These are phyloP conservation scores for Drosophila virilis DNA, from an alignment of 1,140 invertebrate genomes.

Conservation along the genomic window DNA sequence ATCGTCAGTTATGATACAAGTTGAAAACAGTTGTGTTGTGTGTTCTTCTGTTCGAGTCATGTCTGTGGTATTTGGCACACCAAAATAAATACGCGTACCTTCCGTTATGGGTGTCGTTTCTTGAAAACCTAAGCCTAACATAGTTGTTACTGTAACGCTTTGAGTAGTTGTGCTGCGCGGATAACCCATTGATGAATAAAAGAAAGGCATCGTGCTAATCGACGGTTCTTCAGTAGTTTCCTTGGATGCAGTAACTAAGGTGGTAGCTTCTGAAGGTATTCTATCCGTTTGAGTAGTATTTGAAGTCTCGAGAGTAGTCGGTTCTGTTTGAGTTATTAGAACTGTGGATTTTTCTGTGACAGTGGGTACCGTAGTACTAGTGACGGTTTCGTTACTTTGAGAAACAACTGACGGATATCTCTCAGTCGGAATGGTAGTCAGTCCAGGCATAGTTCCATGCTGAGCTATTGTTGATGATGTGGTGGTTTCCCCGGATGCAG, in stretches of 20 bases:
- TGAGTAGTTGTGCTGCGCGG: not conserved
- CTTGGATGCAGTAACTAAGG: no score
- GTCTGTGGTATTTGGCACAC: slow-evolving; percentile 33
- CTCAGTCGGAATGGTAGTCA: not conserved
- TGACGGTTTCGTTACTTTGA: not conserved
- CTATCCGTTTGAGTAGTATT: not conserved
- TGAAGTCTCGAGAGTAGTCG: not conserved
- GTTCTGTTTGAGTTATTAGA: not conserved
- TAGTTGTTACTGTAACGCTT: not conserved
- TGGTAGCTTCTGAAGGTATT: no score
- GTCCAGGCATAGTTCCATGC: not conserved
- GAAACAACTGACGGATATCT: not conserved
- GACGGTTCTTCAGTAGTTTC: not conserved
- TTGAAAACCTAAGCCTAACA: slow-evolving; percentile 8
- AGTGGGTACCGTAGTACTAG: not conserved
- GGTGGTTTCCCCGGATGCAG: not conserved
- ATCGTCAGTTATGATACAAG: slow-evolving; percentile 79
- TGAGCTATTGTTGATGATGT: not conserved
- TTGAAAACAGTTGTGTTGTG: slow-evolving; percentile 13
- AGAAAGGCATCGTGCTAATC: slow-evolving; percentile 4
- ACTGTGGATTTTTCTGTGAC: not conserved
- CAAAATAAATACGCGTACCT: slow-evolving; percentile 18
- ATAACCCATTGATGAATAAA: slow-evolving; percentile 27
- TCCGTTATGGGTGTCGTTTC: slow-evolving; percentile 27
- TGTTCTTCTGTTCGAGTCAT: slow-evolving; percentile 7